These are phyloP conservation scores for Fringilla coelebs DNA, from an alignment of 2,797 vertebrate species.

Conservation along the genomic window DNA sequence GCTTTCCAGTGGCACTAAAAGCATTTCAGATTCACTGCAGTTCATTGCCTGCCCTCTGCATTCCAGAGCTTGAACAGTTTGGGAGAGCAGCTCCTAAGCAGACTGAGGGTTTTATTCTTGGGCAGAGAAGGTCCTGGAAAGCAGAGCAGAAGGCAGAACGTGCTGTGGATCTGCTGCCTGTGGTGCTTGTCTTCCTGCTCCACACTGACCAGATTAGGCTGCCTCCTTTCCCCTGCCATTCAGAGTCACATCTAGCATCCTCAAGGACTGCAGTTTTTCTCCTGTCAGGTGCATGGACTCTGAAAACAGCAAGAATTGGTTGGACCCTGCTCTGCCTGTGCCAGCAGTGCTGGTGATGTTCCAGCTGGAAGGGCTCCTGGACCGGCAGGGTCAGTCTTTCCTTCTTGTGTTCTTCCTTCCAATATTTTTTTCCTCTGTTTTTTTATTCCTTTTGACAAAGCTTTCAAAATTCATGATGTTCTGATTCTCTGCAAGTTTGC, in stretches of 20 bases:
- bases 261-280: background rate
- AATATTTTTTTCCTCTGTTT: background rate
- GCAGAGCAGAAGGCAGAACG: background rate
- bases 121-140: background rate
- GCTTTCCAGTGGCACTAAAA: background rate
- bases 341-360: background rate
- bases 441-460: background rate
- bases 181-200: fast-evolving
- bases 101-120: background rate
- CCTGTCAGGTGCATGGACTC: background rate
- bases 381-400: fast-evolving
- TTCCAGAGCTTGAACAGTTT: background rate
- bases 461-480: background rate
- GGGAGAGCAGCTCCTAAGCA: background rate
- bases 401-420: background rate
- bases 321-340: background rate
- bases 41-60: background rate
- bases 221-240: background rate
- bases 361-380: background rate
- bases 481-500: background rate
- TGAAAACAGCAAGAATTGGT: background rate
- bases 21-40: background rate
- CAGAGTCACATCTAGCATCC: background rate
- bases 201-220: fast-evolving
- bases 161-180: background rate